Base-by-base conservation (phyloP, 2,113 vertebrate species). In the Lipophrys pholis region DNA sequence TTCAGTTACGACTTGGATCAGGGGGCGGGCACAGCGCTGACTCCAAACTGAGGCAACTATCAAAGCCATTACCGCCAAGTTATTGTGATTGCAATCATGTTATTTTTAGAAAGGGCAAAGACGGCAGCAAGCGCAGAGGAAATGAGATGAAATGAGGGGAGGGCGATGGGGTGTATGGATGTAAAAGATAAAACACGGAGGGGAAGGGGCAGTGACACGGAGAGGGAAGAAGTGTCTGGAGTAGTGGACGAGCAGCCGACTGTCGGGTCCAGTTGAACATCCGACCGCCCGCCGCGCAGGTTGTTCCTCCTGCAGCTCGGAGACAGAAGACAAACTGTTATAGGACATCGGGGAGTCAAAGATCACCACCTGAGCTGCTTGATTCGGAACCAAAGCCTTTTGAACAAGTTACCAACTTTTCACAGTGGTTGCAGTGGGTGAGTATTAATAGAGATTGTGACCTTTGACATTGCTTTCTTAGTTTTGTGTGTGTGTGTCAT, bases 71-170 rank as follows among this genome's bases (percentile, higher is more conserved):
- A 56, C n/a, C 68, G 50, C 45, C 65, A 77, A 87, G 85, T 73
- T 77, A 78, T 84, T 89, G 68, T 81, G 81, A 91, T 85, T 75
- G 75, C 48, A 70, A 73, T 79, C 6, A 43, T 82, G 87, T 88
- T 93, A 93, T 93, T 94, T 93, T 89, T 93, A 91, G 85, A 85
- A 82, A 76, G 67, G 78, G 69, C 21, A 64, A 61, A 76, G 60
- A 87, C 12, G 1, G 73, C 76, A 50, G 70, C 74, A 83, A 84
- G 74, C 48, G 77, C 49, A 60, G 52, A 83, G 92, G 90, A 91
- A 90, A 89, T 90, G 54, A 90, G 88, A 90, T 76, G 74, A 84
- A 86, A 88, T 51, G 54, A 78, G 71, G 85, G 82, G 81, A 64
- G 85, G 84, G 82, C 41, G 51, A 43, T 36, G 62, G 53, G 65